Conservation (phyloP, 1,140 invertebrate species). For the Cryptotermes secundus region DNA sequence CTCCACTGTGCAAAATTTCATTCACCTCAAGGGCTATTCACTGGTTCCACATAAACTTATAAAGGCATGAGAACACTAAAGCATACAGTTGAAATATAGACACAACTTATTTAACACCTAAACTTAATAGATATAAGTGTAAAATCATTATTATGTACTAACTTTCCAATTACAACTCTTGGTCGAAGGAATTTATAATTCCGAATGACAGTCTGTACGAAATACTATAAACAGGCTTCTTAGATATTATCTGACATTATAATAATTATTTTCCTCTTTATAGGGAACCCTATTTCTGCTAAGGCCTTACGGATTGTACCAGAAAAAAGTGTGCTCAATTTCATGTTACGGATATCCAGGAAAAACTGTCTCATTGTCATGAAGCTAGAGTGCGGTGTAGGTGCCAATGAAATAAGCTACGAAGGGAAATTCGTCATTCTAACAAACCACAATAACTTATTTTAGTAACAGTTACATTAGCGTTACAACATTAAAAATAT, state of each 20-base stretch:
- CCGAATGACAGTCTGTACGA: neutral
- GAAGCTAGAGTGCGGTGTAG: too few relatives aligned
- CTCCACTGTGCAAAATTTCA: too few relatives aligned
- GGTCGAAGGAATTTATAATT: neutral
- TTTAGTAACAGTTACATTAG: too few relatives aligned
- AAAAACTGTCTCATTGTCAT: too few relatives aligned
- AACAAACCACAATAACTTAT: too few relatives aligned
- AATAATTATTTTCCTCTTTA: neutral
- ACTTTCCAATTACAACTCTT: neutral
- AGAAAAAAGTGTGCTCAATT: too few relatives aligned
- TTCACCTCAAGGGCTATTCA: neutral
- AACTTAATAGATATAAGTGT: neutral
- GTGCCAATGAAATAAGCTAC: too few relatives aligned
- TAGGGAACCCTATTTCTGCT: neutral
- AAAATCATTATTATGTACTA: neutral
- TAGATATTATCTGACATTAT: neutral
- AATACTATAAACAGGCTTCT: neutral
- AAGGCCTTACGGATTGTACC: neutral
- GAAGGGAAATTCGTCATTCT: too few relatives aligned
- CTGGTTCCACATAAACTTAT: neutral
- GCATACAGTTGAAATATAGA: neutral
- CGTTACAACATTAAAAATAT: too few relatives aligned
- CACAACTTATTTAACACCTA: neutral
- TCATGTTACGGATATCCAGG: too few relatives aligned
- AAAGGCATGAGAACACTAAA: neutral